Percentiles rank a stretch among this genome's conserved stretches.
phyloP scores from a whole-genome alignment of 2,888 invertebrate genomes.

The Endotricha flammealis region DNA sequence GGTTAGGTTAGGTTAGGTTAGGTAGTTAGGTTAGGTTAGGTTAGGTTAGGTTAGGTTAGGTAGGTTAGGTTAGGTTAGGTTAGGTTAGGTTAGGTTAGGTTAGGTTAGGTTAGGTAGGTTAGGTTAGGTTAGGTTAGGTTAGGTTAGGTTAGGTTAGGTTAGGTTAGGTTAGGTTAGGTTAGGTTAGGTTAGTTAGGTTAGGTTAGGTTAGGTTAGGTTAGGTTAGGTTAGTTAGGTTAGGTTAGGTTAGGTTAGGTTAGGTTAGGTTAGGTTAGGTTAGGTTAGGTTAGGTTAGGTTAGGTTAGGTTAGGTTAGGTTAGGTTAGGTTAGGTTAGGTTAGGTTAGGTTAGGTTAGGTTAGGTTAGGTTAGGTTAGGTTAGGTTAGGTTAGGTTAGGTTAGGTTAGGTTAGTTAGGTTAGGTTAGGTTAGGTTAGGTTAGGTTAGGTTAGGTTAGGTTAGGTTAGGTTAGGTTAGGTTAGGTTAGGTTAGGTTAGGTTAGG shows the following conservation, averaged over 20 bases:
- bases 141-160: constrained; percentile 13
- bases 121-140: constrained; percentile 13
- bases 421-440: constrained; percentile 13
- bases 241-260: constrained; percentile 9
- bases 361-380: constrained; percentile 12
- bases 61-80: constrained; percentile 11
- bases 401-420: constrained; percentile 10
- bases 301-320: constrained; percentile 13
- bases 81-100: constrained; percentile 8
- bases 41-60: constrained; percentile 13
- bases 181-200: constrained; percentile 10
- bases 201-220: constrained; percentile 12
- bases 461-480: constrained; percentile 9
- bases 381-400: constrained; percentile 9
- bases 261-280: constrained; percentile 11
- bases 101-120: constrained; percentile 10
- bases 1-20: constrained; percentile 14
- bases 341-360: constrained; percentile 7
- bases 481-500: constrained; percentile 9
- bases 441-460: constrained; percentile 12
- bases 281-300: constrained; percentile 13
- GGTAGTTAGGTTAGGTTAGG: constrained; percentile 15
- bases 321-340: constrained; percentile 11
- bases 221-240: constrained; percentile 13
- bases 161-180: constrained; percentile 13